Conservation (phyloP, 2,113 vertebrate species). For the Gymnogyps californianus region DNA sequence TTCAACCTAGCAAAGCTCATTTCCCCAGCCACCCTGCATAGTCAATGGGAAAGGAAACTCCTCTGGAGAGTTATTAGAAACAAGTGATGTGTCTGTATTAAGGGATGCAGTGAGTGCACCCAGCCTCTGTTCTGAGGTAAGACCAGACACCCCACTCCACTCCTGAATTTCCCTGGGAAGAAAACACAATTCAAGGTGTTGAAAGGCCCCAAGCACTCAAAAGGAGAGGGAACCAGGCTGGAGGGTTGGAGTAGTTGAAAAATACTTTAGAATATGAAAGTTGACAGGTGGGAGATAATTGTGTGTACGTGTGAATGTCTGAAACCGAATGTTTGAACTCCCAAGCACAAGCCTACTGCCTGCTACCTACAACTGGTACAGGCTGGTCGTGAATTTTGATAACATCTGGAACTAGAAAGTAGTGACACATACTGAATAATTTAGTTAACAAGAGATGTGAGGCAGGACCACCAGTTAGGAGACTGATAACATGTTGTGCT, state of each 20-base stretch:
- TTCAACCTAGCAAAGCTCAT: not conserved
- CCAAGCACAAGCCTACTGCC: not conserved
- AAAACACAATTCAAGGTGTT: not conserved
- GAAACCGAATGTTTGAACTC: not conserved
- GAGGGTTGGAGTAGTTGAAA: not conserved
- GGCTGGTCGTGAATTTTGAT: not conserved
- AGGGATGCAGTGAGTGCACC: rapidly evolving
- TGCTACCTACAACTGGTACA: not conserved
- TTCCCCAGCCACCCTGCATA: not conserved
- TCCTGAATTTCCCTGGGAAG: not conserved
- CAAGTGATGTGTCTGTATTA: rapidly evolving
- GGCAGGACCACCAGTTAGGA: not conserved
- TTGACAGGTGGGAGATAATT: not conserved
- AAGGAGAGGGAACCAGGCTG: not conserved
- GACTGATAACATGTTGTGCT: not conserved
- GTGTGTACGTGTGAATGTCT: not conserved
- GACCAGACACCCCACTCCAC: rapidly evolving
- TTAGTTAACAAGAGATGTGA: not conserved
- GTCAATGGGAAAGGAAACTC: not conserved
- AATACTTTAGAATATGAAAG: not conserved
- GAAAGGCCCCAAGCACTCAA: not conserved
- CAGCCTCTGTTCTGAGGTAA: not conserved
- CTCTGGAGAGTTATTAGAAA: not conserved
- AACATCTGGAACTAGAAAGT: not conserved
- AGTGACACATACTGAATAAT: not conserved